Evolutionary conservation across 2,113 vertebrate genomes (phyloP).

Genomic region (Lophius piscatorius): DNA sequence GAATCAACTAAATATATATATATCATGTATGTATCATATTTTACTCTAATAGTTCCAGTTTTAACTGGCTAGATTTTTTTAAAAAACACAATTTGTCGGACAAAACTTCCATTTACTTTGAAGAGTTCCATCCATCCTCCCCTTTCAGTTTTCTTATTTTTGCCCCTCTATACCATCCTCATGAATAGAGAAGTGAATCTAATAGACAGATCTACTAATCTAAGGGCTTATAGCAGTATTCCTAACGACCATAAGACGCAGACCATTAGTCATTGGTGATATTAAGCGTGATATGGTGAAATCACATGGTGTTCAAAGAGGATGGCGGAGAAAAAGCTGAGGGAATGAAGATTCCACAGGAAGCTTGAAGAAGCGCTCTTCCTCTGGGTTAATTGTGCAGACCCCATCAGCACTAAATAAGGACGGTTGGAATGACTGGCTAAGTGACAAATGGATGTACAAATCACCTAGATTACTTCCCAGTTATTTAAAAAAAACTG

Average conservation of each 20-base stretch:
- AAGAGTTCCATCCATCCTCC: too few relatives aligned
- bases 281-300: constrained; percentile 54
- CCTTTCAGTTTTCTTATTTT: too few relatives aligned
- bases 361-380: constrained; percentile 35
- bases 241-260: constrained; percentile 61
- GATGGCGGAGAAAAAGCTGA: constrained; percentile 42
- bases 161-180: background rate
- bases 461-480: constrained; percentile 72
- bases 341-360: constrained; percentile 44
- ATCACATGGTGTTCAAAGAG: constrained; percentile 53
- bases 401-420: constrained; percentile 76
- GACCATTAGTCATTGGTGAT: constrained; percentile 49
- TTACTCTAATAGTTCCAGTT: too few relatives aligned
- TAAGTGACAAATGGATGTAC: constrained; percentile 71
- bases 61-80: too few relatives aligned
- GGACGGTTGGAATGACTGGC: constrained; percentile 68
- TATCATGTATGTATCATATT: too few relatives aligned
- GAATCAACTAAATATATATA: too few relatives aligned
- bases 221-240: constrained; percentile 35
- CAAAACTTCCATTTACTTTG: too few relatives aligned
- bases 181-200: constrained; percentile 8
- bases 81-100: too few relatives aligned
- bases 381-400: constrained; percentile 72
- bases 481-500: constrained; percentile 62
- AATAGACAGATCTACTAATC: constrained; percentile 22